Base-by-base conservation (phyloP, 2,113 vertebrate species). In the Rynchops niger region DNA sequence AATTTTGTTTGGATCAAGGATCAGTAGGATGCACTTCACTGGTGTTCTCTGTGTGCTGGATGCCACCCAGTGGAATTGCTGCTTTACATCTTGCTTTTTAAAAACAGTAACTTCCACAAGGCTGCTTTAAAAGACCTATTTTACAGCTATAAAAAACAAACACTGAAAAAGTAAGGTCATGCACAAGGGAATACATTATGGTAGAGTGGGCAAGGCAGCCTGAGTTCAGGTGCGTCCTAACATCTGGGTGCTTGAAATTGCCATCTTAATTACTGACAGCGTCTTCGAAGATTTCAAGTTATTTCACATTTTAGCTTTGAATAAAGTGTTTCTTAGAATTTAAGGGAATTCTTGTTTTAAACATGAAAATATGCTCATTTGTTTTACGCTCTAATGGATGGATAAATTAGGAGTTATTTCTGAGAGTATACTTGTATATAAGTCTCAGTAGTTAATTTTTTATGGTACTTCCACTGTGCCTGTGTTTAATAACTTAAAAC, bases 171-270 rank as follows among this genome's bases (percentile, higher is more conserved):
- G 1, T 15, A 49, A 62, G 6, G 32, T 90, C 9, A 7, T 26
- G 4, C 10, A 10, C 52, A 47, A 76, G n/a, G 15, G 9, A 8
- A 14, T 4, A 9, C 3, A 1, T 49, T 18, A 45, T 26, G n/a
- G 42, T 38, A 38, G 56, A 91, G 27, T 70, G 67, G 27, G 12
- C 22, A 63, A 63, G 36, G 30, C 52, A 43, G 45, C 15, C 26
- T 88, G 66, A 38, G 22, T 55, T 90, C 15, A 26, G 38, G 19
- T 58, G 9, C 0, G 0, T 30, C 16, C 9, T 43, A 26, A 52
- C 0, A 2, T 66, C 50, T 13, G 9, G 12, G 16, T 22, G 11
- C 4, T 58, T 55, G 61, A 32, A 9, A 3, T 38, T 81, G 15
- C 23, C 18, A 15, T 27, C 25, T 17, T 55, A 70, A 17, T 45